These are phyloP conservation scores for Biston stratarius DNA, from an alignment of 2,888 invertebrate species.

Conservation along the genomic window DNA sequence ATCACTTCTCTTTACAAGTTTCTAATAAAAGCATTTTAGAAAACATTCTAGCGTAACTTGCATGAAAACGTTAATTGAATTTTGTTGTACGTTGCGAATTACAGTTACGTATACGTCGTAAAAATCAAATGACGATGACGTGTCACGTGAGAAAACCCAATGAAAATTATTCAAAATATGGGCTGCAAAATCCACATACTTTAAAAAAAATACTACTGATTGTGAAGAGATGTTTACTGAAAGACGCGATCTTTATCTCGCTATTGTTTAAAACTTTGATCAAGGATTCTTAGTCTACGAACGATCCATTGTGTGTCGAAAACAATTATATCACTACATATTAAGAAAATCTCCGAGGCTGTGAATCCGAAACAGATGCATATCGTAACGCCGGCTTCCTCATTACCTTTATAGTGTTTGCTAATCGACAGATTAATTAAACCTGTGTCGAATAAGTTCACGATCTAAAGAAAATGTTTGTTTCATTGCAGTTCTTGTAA, in stretches of 20 bases:
- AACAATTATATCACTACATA: slow-evolving; percentile 55
- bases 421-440: slow-evolving; percentile 52
- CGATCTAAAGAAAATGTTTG: slow-evolving; percentile 11
- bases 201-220: neutral
- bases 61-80: slow-evolving; percentile 46
- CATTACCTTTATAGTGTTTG: slow-evolving; percentile 52
- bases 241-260: slow-evolving; percentile 42
- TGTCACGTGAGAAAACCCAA: slow-evolving; percentile 1
- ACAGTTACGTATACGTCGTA: slow-evolving; percentile 34
- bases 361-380: slow-evolving; percentile 52
- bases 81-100: slow-evolving; percentile 39
- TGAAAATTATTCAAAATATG: neutral
- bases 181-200: neutral
- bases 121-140: slow-evolving; percentile 1
- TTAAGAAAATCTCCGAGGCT: slow-evolving; percentile 46
- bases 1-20: slow-evolving; percentile 37
- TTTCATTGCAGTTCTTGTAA: slow-evolving; percentile 25
- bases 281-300: slow-evolving; percentile 44
- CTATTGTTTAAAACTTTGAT: slow-evolving; percentile 51
- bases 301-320: slow-evolving; percentile 52
- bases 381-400: slow-evolving; percentile 51
- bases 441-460: slow-evolving; percentile 41
- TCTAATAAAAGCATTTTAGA: slow-evolving; percentile 48
- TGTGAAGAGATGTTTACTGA: slow-evolving; percentile 28
- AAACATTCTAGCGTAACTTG: slow-evolving; percentile 32